Conservation (phyloP, 1,140 invertebrate genomes). For the Nephotettix cincticeps region DNA sequence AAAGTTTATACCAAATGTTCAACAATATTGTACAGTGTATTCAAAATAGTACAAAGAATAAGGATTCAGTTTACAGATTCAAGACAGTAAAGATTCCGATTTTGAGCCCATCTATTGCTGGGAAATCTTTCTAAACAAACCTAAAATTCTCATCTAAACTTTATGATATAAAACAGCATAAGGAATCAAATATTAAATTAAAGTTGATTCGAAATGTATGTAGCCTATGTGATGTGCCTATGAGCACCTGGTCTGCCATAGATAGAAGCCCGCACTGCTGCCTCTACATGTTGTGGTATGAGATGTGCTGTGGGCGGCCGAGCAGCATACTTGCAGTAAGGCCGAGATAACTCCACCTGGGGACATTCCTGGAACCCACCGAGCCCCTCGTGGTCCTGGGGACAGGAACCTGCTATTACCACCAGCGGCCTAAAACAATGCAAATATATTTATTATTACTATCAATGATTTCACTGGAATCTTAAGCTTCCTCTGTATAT, state of each 20-base stretch:
- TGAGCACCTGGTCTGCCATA: conserved; percentile 78
- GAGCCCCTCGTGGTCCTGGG: conserved; percentile 87
- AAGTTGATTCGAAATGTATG: not conserved
- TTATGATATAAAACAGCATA: not conserved
- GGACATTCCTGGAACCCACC: conserved; percentile 95
- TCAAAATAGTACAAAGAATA: too few relatives aligned
- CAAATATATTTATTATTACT: too few relatives aligned
- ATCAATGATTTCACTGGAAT: too few relatives aligned
- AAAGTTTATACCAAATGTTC: too few relatives aligned
- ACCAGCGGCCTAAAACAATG: conserved; percentile 68
- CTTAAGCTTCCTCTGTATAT: too few relatives aligned
- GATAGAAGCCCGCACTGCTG: conserved; percentile 78
- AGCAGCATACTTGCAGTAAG: conserved; percentile 88
- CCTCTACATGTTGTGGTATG: conserved; percentile 91
- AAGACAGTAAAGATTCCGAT: too few relatives aligned
- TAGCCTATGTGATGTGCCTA: too few relatives aligned
- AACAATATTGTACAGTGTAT: too few relatives aligned
- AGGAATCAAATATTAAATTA: not conserved
- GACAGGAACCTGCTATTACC: conserved; percentile 87
- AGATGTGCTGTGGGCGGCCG: conserved; percentile 76
- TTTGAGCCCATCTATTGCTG: too few relatives aligned
- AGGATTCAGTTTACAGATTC: too few relatives aligned
- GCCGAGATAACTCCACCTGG: conserved; percentile 81
- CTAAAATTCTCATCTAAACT: too few relatives aligned
- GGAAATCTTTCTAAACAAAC: too few relatives aligned